Evolutionary conservation across 1,140 invertebrate genomes (phyloP), one percentile per base, ranked within the genome.

Genomic region (Lordiphosa clarofinis): DNA sequence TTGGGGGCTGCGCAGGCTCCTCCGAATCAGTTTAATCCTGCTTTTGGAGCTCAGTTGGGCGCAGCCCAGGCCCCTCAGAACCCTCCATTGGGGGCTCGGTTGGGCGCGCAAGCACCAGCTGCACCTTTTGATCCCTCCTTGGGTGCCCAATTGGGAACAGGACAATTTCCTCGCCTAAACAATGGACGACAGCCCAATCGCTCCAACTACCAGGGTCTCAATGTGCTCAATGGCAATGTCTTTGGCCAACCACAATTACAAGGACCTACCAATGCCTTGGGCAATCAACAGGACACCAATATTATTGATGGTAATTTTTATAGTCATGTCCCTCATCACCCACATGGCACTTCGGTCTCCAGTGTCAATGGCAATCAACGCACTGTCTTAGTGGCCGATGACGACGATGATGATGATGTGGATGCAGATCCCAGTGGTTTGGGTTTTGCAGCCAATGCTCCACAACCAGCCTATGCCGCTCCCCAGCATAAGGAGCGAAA

Each of bases 301-400:
- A 84, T 84, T 4, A 84, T 84, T 10, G 78, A 84, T 15, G 78
- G 78, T 15, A 76, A 73, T 44, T 84, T 84, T 57, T 82, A 84
- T 21, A 76, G 73, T 6, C 39, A 58, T 40, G 54, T 68, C 0
- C 33, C 4, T n/a, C 24, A 36, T 55, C 33, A 15, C 3, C 38
- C 63, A 67, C 54, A 58, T 47, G 54, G 63, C 4, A 55, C 56
- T 13, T 43, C 73, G 8, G 39, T 21, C 15, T 15, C 15, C 15
- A 15, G 15, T 72, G 31, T 82, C 3, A 65, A 63, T 28, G 73
- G 60, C 39, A 84, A 70, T 36, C 68, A 53, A 24, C 64, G 76
- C 2, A 50, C 57, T 0, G 49, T 79, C 1, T 3, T 82, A 2
- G 12, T 78, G 1, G 38, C 39, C 7, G 66, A 57, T 42, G 75